Conservation (phyloP, 2,797 vertebrate species). For the Linurgus olivaceus region DNA sequence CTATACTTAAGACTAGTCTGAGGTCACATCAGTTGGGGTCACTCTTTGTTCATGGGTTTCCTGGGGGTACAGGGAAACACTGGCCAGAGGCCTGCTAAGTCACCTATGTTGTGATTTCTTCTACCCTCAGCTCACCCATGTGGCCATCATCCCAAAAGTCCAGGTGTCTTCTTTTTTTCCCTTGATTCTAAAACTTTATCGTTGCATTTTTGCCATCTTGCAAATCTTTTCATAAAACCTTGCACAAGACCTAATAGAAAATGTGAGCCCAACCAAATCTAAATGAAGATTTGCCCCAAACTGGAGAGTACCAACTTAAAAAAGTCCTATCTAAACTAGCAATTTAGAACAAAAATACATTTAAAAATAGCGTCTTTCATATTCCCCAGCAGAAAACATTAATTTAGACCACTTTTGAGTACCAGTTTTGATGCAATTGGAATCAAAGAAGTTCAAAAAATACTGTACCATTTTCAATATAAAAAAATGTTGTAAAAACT, state of each 20-base stretch:
- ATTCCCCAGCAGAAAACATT: neutral
- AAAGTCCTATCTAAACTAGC: neutral
- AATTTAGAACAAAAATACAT: neutral
- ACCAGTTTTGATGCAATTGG: neutral
- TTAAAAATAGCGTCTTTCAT: neutral
- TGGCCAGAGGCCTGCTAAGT: neutral
- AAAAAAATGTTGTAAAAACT: neutral
- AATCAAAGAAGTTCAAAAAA: neutral
- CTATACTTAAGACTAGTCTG: neutral
- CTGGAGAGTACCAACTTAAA: neutral
- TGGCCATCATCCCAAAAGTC: neutral
- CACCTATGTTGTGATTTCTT: neutral
- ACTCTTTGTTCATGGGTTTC: neutral
- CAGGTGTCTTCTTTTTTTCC: neutral
- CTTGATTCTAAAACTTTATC: neutral
- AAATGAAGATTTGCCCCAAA: neutral
- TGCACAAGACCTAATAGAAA: neutral
- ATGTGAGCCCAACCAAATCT: neutral
- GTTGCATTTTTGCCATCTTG: neutral
- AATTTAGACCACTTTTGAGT: neutral
- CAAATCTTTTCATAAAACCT: neutral
- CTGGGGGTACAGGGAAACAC: neutral
- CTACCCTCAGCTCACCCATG: neutral
- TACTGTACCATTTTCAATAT: neutral
- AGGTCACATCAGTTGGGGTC: fast-evolving